Evolutionary conservation across 92 coral and sea anemone species (phyloP).

Genomic region (Hydrozoanthus gracilis): DNA sequence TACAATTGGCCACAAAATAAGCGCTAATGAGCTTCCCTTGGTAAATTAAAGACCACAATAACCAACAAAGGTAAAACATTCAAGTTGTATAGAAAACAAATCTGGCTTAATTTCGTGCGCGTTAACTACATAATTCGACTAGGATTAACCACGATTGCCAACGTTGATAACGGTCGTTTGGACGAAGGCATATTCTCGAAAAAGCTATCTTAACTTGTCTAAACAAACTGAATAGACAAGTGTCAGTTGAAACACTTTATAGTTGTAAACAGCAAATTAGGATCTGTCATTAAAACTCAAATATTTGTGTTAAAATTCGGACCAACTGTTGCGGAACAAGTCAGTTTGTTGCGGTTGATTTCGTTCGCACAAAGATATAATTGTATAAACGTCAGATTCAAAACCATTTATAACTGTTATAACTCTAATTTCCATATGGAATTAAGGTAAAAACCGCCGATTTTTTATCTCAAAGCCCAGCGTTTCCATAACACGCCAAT

Average conservation of each 20-base stretch:
- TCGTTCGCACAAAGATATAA: not conserved
- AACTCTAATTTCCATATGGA: too few species aligned
- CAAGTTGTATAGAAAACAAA: not conserved
- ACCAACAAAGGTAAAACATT: not conserved
- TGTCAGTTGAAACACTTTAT: constrained; percentile 12
- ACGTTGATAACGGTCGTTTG: not conserved
- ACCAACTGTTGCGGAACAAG: constrained; percentile 26
- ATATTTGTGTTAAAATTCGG: constrained; percentile 31
- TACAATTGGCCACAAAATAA: constrained; percentile 29
- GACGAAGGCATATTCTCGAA: not conserved
- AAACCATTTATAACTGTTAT: not conserved
- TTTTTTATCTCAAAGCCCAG: too few species aligned
- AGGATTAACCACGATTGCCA: not conserved
- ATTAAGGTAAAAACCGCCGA: too few species aligned
- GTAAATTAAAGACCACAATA: not conserved
- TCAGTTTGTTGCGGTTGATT: not conserved
- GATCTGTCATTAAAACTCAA: constrained; percentile 28
- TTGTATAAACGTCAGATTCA: not conserved
- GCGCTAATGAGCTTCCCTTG: not conserved
- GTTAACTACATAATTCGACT: not conserved
- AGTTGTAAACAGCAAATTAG: constrained; percentile 15
- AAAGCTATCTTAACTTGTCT: constrained; percentile 1
- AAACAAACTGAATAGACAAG: constrained; percentile 19
- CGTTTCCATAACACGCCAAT: too few species aligned
- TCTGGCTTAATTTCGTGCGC: constrained; percentile 1